A percentile compares a stretch with the other conserved stretches of the same genome.
phyloP scores from a whole-genome alignment of 2,113 vertebrate species.

The Ceuthmochares aereus region DNA sequence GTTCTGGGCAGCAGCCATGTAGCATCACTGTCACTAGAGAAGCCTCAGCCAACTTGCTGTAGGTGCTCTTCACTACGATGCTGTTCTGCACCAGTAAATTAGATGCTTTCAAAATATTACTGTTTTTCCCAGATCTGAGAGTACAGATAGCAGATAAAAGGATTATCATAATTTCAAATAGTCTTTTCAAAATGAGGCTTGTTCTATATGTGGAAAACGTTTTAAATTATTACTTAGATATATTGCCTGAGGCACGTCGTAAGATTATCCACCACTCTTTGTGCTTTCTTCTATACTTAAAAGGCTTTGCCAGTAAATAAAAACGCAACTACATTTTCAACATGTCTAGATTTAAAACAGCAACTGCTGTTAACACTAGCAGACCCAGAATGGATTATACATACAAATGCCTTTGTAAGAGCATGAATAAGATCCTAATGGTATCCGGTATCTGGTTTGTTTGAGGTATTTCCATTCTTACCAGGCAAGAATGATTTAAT shows the following conservation, averaged over 20 bases:
- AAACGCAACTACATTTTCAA: not conserved
- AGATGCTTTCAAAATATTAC: not conserved
- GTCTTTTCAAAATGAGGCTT: not conserved
- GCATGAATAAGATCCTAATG: not conserved
- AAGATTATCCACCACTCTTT: not conserved
- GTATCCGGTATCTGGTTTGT: not conserved
- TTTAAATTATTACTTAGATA: not conserved
- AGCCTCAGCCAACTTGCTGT: not conserved
- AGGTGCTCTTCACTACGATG: not conserved
- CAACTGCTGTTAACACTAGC: not conserved
- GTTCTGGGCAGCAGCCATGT: not conserved
- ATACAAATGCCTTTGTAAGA: not conserved
- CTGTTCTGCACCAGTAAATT: not conserved
- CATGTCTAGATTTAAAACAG: not conserved
- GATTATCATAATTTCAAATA: conserved; percentile 42
- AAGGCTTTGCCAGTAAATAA: not conserved
- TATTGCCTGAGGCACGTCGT: not conserved
- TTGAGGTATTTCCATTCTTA: not conserved
- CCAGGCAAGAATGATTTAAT: not conserved
- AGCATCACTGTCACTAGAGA: not conserved
- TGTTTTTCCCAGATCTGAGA: not conserved
- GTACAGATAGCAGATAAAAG: conserved; percentile 21
- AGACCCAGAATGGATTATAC: not conserved
- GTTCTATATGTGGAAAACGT: not conserved
- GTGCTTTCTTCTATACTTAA: not conserved